phyloP scores from a whole-genome alignment of 2,797 vertebrate genomes.

The Muscicapa striata region DNA sequence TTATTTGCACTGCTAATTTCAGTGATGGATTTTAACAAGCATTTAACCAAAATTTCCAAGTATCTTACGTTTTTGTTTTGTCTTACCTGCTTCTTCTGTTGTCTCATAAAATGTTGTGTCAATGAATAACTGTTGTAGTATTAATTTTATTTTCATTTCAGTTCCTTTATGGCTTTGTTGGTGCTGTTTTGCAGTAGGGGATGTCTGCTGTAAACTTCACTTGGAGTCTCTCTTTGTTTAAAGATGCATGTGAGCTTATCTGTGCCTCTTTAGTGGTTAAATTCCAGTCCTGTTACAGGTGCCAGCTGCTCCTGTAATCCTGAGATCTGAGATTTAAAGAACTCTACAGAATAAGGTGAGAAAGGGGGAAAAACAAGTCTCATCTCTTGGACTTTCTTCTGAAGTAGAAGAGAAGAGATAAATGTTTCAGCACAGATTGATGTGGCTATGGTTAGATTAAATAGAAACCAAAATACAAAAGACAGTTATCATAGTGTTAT shows the following conservation, averaged over 20 bases:
- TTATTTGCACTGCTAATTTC: background rate
- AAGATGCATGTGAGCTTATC: background rate
- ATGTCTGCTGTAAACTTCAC: background rate
- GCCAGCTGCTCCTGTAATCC: background rate
- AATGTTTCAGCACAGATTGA: background rate
- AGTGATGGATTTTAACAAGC: background rate
- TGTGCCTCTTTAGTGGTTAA: background rate
- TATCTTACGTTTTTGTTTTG: background rate
- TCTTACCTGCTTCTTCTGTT: background rate
- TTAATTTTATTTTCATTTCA: background rate
- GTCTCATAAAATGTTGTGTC: background rate
- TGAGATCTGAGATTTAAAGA: background rate
- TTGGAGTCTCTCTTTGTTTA: background rate
- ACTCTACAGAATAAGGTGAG: background rate
- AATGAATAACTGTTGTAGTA: background rate
- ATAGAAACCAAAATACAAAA: background rate
- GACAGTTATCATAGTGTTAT: background rate
- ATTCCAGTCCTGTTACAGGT: background rate
- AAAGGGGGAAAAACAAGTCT: background rate
- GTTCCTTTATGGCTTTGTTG: background rate
- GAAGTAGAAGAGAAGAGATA: background rate
- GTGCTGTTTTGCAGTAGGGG: background rate
- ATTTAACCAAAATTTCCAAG: background rate
- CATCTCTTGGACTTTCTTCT: background rate
- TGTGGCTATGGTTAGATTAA: background rate